phyloP scores from a whole-genome alignment of 37 sponge, comb jelly and placozoan genomes.

The Spongilla lacustris region DNA sequence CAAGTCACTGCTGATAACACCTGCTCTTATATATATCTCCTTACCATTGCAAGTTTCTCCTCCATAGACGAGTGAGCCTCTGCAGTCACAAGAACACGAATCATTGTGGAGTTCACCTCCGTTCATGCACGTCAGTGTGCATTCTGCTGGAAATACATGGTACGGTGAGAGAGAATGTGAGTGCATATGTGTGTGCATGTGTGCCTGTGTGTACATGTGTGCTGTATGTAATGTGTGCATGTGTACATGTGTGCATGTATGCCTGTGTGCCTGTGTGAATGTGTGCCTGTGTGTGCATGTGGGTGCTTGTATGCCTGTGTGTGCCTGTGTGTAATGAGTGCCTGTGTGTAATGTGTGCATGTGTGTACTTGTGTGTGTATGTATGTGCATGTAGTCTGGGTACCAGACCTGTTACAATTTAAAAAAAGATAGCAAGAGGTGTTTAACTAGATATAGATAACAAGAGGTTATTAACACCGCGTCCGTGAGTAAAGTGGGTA shows the following conservation, averaged over 20 bases:
- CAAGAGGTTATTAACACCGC: too few relatives aligned
- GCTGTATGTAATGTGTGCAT: conserved; percentile 1
- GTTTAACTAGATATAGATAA: too few relatives aligned
- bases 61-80: background rate
- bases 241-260: background rate
- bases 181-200: background rate
- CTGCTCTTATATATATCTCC: background rate
- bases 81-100: background rate
- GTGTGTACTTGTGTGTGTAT: too few relatives aligned
- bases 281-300: background rate
- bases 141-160: too few relatives aligned
- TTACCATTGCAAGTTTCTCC: background rate
- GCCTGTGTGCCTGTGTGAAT: background rate
- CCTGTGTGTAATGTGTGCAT: too few relatives aligned
- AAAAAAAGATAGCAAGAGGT: too few relatives aligned
- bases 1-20: background rate
- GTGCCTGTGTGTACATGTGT: conserved; percentile 10
- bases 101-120: background rate
- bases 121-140: background rate
- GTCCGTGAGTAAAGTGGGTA: too few relatives aligned
- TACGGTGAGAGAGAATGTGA: too few relatives aligned
- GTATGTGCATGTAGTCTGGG: too few relatives aligned
- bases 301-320: conserved; percentile 21
- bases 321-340: background rate
- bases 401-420: too few relatives aligned